These are phyloP conservation scores for Lampris megalopsis DNA, from an alignment of 2,113 vertebrate species.

Conservation along the genomic window DNA sequence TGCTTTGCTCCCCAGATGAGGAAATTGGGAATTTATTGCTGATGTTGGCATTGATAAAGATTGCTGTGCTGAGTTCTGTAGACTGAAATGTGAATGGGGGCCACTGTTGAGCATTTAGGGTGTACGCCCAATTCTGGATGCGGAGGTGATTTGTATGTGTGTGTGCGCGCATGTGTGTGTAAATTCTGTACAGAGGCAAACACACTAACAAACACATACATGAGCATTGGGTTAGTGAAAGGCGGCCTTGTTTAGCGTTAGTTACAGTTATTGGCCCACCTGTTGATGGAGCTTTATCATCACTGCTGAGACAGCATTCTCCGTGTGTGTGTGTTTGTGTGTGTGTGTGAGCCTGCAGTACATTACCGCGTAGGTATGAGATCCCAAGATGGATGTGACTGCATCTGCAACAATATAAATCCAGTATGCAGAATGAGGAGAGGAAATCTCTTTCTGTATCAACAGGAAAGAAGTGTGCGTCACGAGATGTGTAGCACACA, in stretches of 20 bases:
- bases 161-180: constrained; percentile 12
- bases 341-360: not conserved
- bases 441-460: constrained; percentile 24
- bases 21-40: constrained; percentile 37
- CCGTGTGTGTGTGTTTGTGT: not conserved
- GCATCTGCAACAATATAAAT: constrained; percentile 22
- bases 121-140: not conserved
- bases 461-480: not conserved
- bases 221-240: constrained; percentile 39
- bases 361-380: constrained; percentile 26
- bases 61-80: constrained; percentile 1
- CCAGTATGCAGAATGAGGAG: not conserved
- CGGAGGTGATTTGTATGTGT: not conserved
- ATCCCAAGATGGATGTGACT: constrained; percentile 15
- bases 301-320: not conserved
- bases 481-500: constrained; percentile 37
- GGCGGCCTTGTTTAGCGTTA: constrained; percentile 45
- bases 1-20: constrained; percentile 4
- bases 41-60: constrained; percentile 45
- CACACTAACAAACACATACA: constrained; percentile 13
- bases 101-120: constrained; percentile 25
- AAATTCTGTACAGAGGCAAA: constrained; percentile 15
- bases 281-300: constrained; percentile 46
- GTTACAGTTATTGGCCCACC: constrained; percentile 29
- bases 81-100: constrained; percentile 43